These are phyloP conservation scores for Galeruca laticollis DNA, from an alignment of 2,888 invertebrate species.

Conservation along the genomic window DNA sequence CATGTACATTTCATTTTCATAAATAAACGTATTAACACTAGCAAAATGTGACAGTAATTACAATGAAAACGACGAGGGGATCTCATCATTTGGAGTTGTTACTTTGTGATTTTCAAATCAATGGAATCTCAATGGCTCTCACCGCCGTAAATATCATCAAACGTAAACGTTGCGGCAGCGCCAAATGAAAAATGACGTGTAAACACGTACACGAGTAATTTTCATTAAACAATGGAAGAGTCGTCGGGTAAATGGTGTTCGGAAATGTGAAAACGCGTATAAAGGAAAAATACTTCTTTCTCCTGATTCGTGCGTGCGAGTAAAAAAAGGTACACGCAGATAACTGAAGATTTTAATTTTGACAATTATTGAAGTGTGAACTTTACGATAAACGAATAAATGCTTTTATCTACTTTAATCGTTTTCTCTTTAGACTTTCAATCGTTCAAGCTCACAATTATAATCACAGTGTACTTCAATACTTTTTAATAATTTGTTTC, in stretches of 20 bases:
- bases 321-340: background rate
- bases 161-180: slow-evolving; percentile 34
- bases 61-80: slow-evolving; percentile 32
- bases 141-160: slow-evolving; percentile 36
- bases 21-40: slow-evolving; percentile 9
- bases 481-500: no score
- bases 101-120: slow-evolving; percentile 37
- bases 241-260: slow-evolving; percentile 30
- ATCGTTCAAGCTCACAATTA: no score
- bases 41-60: slow-evolving; percentile 34
- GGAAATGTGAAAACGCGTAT: slow-evolving; percentile 31
- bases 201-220: slow-evolving; percentile 45
- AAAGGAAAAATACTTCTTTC: slow-evolving; percentile 21
- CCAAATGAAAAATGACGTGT: slow-evolving; percentile 46
- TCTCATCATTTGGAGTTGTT: slow-evolving; percentile 34
- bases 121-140: slow-evolving; percentile 36
- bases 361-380: no score
- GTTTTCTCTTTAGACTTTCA: no score
- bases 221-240: slow-evolving; percentile 45
- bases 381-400: no score
- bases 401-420: no score
- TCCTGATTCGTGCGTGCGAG: background rate
- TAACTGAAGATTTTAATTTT: background rate
- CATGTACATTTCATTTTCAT: slow-evolving; percentile 11
- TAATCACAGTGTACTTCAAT: no score